Evolutionary conservation across 2,113 vertebrate species (phyloP).

Genomic region (Entelurus aequoreus): DNA sequence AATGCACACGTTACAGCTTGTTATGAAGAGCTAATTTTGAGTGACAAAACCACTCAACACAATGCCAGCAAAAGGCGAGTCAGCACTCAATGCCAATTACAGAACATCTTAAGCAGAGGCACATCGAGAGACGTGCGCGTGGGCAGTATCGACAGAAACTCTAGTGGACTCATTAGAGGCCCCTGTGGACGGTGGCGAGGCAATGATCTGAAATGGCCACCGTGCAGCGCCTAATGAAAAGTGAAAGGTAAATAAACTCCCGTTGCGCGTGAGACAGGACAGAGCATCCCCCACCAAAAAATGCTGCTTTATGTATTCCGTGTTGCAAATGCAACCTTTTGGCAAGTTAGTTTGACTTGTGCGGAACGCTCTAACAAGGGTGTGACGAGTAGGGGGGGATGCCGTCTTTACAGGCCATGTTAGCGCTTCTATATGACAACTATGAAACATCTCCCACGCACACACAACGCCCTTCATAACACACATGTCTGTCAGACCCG

Average conservation of each 20-base stretch:
- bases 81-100: slow-evolving; percentile 57
- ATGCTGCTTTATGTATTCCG: slow-evolving; percentile 1
- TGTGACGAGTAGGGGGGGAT: not conserved
- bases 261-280: slow-evolving; percentile 33
- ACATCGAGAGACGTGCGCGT: slow-evolving; percentile 24
- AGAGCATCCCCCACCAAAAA: slow-evolving; percentile 6
- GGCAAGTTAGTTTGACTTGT: not conserved
- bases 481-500: slow-evolving; percentile 19
- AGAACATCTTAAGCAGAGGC: slow-evolving; percentile 39
- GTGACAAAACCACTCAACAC: slow-evolving; percentile 32
- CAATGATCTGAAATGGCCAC: slow-evolving; percentile 27
- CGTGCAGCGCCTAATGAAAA: slow-evolving; percentile 41
- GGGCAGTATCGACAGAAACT: slow-evolving; percentile 38
- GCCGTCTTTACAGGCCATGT: not conserved
- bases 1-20: slow-evolving; percentile 11
- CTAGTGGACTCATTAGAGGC: slow-evolving; percentile 40
- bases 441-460: not conserved
- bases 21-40: slow-evolving; percentile 38
- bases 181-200: slow-evolving; percentile 24
- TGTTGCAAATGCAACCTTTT: slow-evolving; percentile 24
- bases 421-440: not conserved
- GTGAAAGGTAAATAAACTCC: slow-evolving; percentile 60
- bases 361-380: not conserved
- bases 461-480: not conserved
- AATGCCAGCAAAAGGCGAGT: slow-evolving; percentile 25